Evolutionary conservation across 2,888 invertebrate species (phyloP).

Genomic region (Napeogenes inachia): DNA sequence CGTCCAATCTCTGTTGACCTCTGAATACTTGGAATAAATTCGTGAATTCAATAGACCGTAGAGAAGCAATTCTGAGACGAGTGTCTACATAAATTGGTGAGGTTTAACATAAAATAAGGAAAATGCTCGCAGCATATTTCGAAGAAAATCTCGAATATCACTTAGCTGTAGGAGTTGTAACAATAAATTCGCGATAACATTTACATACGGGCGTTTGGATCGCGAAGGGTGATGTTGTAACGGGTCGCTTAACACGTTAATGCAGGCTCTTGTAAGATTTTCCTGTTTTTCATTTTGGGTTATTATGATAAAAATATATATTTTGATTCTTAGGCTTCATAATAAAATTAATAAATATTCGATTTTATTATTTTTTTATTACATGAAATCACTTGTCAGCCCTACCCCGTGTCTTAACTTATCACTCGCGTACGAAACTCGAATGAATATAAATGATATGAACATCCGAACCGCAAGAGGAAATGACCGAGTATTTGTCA

Average conservation of each 20-base stretch:
- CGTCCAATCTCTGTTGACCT: conserved; percentile 39
- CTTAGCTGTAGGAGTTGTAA: conserved; percentile 69
- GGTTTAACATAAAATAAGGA: conserved; percentile 48
- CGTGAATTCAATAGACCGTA: conserved; percentile 10
- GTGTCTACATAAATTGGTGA: conserved; percentile 38
- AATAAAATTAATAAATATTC: too few species aligned
- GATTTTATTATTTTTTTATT: background rate
- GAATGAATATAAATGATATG: conserved; percentile 72
- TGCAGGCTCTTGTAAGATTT: conserved; percentile 42
- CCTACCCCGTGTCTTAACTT: conserved; percentile 32
- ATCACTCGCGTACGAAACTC: conserved; percentile 53
- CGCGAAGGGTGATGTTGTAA: conserved; percentile 53
- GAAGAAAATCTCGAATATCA: conserved; percentile 68
- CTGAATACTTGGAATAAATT: conserved; percentile 25
- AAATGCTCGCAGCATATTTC: conserved; percentile 56
- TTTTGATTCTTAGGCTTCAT: background rate
- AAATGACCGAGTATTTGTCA: conserved; percentile 72
- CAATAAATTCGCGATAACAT: conserved; percentile 71
- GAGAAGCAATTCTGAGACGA: conserved; percentile 15
- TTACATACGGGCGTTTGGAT: conserved; percentile 60
- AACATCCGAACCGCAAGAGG: conserved; percentile 67
- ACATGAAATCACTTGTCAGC: background rate
- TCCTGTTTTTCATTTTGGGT: conserved; percentile 39
- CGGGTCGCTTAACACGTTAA: conserved; percentile 64
- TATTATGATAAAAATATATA: conserved; percentile 14